Evolutionary conservation across 2,113 vertebrate genomes (phyloP).

Genomic region (Phylloscopus whistleri): DNA sequence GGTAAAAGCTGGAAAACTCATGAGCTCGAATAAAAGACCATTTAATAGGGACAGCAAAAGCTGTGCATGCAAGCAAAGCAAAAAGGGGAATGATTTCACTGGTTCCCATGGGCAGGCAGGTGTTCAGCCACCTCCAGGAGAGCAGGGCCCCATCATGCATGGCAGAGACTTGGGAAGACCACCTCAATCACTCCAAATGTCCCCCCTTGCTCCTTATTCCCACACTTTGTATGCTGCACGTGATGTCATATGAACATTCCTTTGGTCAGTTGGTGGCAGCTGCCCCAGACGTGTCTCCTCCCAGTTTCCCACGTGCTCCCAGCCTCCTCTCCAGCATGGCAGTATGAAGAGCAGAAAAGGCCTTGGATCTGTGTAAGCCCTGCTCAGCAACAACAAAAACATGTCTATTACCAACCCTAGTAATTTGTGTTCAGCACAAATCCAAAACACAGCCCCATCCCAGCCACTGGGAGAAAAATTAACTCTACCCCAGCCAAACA

Average conservation of each 20-base stretch:
- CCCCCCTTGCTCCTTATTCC: background rate
- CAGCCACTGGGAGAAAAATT: background rate
- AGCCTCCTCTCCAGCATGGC: background rate
- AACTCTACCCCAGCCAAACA: background rate
- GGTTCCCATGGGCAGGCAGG: background rate
- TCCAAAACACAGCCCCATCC: background rate
- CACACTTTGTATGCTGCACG: background rate
- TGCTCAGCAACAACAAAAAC: background rate
- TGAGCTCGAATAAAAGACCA: background rate
- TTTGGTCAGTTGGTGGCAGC: background rate
- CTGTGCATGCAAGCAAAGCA: fast-evolving
- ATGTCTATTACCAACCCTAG: background rate
- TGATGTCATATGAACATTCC: background rate
- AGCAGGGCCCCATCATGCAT: fast-evolving
- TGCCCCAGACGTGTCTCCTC: background rate
- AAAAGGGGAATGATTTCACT: background rate
- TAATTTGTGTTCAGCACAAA: background rate
- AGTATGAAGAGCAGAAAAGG: background rate
- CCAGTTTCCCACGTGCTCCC: fast-evolving
- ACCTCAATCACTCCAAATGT: background rate
- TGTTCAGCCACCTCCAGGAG: background rate
- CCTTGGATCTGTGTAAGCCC: background rate
- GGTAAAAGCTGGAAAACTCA: background rate
- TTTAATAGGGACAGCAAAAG: background rate
- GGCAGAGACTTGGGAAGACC: background rate